phyloP scores from a whole-genome alignment of 2,797 vertebrate species.

The Hoplostethus mediterraneus region DNA sequence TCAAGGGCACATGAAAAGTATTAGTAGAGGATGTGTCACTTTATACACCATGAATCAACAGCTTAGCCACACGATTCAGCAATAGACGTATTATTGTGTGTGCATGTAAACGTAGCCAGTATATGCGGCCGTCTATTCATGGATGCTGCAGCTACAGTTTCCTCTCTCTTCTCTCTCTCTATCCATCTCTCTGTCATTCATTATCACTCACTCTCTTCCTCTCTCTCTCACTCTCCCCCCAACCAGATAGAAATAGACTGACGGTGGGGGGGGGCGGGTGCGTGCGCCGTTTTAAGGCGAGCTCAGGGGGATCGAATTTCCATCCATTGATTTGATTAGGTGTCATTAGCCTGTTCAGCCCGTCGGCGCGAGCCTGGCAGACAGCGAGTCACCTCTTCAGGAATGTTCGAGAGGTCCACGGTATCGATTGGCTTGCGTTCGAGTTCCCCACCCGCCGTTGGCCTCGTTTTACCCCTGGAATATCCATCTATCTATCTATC shows the following conservation, averaged over 20 bases:
- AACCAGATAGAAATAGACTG: conserved; percentile 13
- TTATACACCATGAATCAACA: too few relatives aligned
- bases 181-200: conserved; percentile 8
- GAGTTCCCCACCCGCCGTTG: conserved; percentile 14
- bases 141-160: conserved; percentile 13
- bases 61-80: too few relatives aligned
- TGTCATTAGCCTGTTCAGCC: conserved; percentile 66
- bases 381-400: conserved; percentile 33
- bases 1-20: too few relatives aligned
- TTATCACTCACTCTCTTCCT: background rate
- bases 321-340: conserved; percentile 73
- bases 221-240: conserved; percentile 13
- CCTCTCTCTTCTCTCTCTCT: background rate
- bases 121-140: conserved; percentile 24
- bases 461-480: conserved; percentile 32
- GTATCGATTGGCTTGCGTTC: conserved; percentile 38
- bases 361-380: conserved; percentile 27
- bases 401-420: conserved; percentile 26
- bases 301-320: conserved; percentile 54
- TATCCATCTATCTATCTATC: conserved; percentile 5
- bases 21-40: too few relatives aligned
- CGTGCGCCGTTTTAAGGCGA: conserved; percentile 44
- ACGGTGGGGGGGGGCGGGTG: too few relatives aligned
- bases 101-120: conserved; percentile 13
- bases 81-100: background rate